Evolutionary conservation across 2,797 vertebrate species (phyloP), one percentile per base, ranked within the genome.

Genomic region (Uromys caudimaculatus): DNA sequence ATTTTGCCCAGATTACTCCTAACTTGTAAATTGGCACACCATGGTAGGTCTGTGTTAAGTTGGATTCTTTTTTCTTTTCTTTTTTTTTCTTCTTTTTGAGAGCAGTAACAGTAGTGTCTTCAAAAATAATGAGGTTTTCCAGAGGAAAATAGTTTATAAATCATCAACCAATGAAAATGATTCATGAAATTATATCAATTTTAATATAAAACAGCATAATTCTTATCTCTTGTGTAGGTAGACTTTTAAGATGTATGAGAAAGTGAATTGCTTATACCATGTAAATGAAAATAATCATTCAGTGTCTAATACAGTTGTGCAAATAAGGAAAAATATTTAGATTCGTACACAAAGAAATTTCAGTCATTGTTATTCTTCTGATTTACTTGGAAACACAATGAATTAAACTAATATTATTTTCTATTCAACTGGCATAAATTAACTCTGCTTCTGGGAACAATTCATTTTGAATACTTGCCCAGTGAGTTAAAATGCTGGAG

Each of bases 241-340:
- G 96, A 97, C 94, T 96, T 97, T 96, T 96, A 97, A 97, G 96
- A 97, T 97, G 79, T 97, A 96, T 97, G 96, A 97, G 95, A 95
- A 96, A 97, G 92, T 88, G 94, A 97, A 97, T 97, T 96, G 94
- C 96, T 97, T 91, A 90, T 95, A 93, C 91, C 95, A 93, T 94
- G 91, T 97, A 98, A 98, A 96, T 98, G 97, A 98, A 96, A 97
- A 97, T 97, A 97, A 97, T 97, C 97, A 97, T 95, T 98, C 97
- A 97, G 97, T 97, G 97, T 97, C 97, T 97, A 92, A 75, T 90
- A 97, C 35, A 94, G 89, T 96, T 92, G 96, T 97, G 91, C 84
- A 96, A 97, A 97, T 97, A 95, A 97, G 95, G 62, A 95, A 97
- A 97, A 97, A 96, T 96, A 97, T 97, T 97, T 96, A 97, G 94